phyloP scores from a whole-genome alignment of 37 sponge, comb jelly and placozoan genomes.

The Amphimedon queenslandica region DNA sequence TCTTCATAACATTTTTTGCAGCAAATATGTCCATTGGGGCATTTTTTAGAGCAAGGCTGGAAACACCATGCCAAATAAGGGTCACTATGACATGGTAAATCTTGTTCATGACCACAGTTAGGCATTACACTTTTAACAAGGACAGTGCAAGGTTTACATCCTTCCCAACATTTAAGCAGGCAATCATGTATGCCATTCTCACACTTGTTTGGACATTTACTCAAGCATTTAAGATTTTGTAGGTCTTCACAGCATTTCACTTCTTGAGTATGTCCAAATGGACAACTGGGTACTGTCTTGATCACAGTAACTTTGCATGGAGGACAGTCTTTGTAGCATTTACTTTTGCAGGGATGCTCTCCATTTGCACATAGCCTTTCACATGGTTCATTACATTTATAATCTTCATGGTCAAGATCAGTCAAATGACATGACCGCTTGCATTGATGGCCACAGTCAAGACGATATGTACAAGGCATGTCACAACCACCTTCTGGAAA shows the following conservation, averaged over 20 bases:
- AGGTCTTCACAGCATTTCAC: constrained; percentile 43
- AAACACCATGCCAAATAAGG: not conserved
- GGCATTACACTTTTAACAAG: constrained; percentile 21
- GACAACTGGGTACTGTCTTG: constrained; percentile 35
- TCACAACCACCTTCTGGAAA: constrained; percentile 74
- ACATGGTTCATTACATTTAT: constrained; percentile 54
- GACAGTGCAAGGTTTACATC: constrained; percentile 26
- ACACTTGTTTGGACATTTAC: constrained; percentile 24
- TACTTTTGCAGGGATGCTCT: constrained; percentile 29
- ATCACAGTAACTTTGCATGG: constrained; percentile 24
- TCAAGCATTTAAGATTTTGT: constrained; percentile 7
- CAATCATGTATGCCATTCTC: constrained; percentile 30
- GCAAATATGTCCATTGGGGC: constrained; percentile 31
- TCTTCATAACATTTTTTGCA: constrained; percentile 2
- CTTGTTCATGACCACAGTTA: constrained; percentile 36
- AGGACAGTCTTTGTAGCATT: constrained; percentile 28
- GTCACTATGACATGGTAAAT: constrained; percentile 9
- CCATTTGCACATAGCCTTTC: constrained; percentile 12
- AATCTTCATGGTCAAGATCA: constrained; percentile 57
- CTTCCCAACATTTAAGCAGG: constrained; percentile 17
- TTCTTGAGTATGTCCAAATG: constrained; percentile 20
- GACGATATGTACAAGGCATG: constrained; percentile 36
- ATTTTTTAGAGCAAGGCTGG: constrained; percentile 31
- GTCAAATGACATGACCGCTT: constrained; percentile 43
- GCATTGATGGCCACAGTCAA: constrained; percentile 78